A percentile compares a stretch with the other conserved stretches of the same genome.
These are phyloP conservation scores for Marmota flaviventris DNA, from an alignment of 2,113 vertebrate species.

Conservation along the genomic window DNA sequence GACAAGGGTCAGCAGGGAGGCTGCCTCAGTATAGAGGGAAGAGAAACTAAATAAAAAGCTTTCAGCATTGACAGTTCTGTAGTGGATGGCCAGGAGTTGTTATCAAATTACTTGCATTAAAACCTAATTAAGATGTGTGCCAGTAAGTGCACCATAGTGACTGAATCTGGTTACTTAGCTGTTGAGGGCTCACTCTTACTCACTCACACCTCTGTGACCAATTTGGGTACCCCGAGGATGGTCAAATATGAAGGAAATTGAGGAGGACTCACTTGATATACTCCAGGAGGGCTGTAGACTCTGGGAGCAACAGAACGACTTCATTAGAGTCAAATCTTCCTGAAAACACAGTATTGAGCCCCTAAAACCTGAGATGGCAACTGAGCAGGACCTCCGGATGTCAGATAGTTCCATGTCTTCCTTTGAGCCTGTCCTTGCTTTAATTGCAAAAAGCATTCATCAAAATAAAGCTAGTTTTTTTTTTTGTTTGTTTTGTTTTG, in stretches of 20 bases:
- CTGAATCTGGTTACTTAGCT: slow-evolving; percentile 94
- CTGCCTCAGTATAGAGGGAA: slow-evolving; percentile 57
- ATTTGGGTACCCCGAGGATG: slow-evolving; percentile 66
- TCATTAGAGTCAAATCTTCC: neutral
- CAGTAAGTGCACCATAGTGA: slow-evolving; percentile 92
- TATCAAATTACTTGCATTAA: slow-evolving; percentile 95
- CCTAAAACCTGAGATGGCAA: neutral
- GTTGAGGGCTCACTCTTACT: slow-evolving; percentile 88
- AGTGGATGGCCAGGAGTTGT: slow-evolving; percentile 87
- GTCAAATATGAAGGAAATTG: neutral
- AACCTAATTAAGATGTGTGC: slow-evolving; percentile 96
- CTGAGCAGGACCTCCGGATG: fast-evolving
- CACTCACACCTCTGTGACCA: slow-evolving; percentile 86
- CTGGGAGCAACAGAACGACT: neutral
- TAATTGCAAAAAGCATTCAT: neutral
- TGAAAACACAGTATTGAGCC: neutral
- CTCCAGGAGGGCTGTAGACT: neutral
- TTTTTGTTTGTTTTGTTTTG: too few species aligned
- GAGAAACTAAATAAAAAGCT: slow-evolving; percentile 86
- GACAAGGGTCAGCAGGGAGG: slow-evolving; percentile 91
- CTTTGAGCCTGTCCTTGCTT: neutral
- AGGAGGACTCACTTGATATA: neutral
- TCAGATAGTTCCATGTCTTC: fast-evolving
- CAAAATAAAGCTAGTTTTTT: neutral
- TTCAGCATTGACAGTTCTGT: slow-evolving; percentile 86